Base-by-base conservation (phyloP, 2,888 invertebrate species). In the Melinopterus prodromus region DNA sequence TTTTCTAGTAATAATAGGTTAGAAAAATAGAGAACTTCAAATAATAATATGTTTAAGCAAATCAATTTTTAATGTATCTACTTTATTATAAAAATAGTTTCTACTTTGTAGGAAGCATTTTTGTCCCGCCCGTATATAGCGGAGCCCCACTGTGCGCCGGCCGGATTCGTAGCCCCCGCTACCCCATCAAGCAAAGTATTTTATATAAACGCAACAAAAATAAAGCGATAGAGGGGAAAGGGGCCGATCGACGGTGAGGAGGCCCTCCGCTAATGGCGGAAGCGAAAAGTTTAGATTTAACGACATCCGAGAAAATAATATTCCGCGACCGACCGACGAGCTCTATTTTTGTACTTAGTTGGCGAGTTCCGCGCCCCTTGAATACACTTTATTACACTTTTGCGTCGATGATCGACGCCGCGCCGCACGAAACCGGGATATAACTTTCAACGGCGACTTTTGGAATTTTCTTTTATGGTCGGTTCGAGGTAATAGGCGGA, bases 201-300 rank as follows among this genome's bases (percentile, higher is more conserved):
- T 74, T 74, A 74, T 37, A 35, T 71, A 36, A 37, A 37, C 35
- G 74, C 74, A 74, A 74, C 74, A 74, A 74, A 74, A 35, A 74
- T 74, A 37, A 36, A 74, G 36, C 74, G 74, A 74, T 37, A 71
- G 71, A 71, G 71, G 7, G 71, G 71, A 71, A 71, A 35, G 16
- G 35, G 71, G 5, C 26, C 53, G 53, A 53, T 53, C 5, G 71
- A 71, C 15, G n/a, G 12, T 35, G 74, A 16, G 74, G 74, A 35
- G 12, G 36, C 26, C 37, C 53, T 53, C 7, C 53, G 35, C 74
- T 74, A 74, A 74, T 74, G 74, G 74, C 74, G 74, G 74, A 74
- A 74, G 36, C 37, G 74, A n/a, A 37, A 74, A 74, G 74, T 74
- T 74, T 74, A 74, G 74, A 35, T 74, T 74, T 74, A 74, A 74